Percentiles rank a stretch among this genome's conserved stretches.
Conservation (phyloP, 2,113 vertebrate genomes). For the Anarhynchus alexandrinus region DNA sequence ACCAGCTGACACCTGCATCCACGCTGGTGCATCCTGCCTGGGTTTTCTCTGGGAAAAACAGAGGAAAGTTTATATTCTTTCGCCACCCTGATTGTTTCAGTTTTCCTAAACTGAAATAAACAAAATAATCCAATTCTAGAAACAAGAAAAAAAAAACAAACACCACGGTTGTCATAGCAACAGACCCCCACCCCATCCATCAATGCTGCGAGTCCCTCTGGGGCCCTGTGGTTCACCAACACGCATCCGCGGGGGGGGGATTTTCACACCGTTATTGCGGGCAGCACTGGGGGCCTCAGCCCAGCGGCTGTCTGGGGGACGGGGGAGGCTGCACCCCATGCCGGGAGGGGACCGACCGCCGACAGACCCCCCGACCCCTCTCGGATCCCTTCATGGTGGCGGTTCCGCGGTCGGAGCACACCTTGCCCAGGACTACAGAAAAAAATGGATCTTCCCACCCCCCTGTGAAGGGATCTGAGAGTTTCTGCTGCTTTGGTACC, state of each 20-base stretch:
- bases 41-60: not conserved
- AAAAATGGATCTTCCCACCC: fast-evolving
- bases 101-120: not conserved
- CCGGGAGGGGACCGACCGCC: no score
- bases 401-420: not conserved
- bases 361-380: no score
- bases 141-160: not conserved
- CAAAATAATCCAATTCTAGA: no score
- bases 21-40: not conserved
- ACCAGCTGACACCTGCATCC: not conserved
- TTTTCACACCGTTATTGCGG: no score
- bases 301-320: no score
- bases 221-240: no score
- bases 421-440: not conserved
- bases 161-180: not conserved
- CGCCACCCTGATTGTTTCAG: not conserved
- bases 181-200: no score
- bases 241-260: no score
- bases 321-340: no score
- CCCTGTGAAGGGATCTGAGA: fast-evolving
- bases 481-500: not conserved
- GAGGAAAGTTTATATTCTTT: not conserved
- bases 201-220: no score
- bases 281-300: no score
- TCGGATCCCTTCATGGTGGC: no score